phyloP scores from a whole-genome alignment of 2,888 invertebrate species.

The Caenorhabditis sp. region DNA sequence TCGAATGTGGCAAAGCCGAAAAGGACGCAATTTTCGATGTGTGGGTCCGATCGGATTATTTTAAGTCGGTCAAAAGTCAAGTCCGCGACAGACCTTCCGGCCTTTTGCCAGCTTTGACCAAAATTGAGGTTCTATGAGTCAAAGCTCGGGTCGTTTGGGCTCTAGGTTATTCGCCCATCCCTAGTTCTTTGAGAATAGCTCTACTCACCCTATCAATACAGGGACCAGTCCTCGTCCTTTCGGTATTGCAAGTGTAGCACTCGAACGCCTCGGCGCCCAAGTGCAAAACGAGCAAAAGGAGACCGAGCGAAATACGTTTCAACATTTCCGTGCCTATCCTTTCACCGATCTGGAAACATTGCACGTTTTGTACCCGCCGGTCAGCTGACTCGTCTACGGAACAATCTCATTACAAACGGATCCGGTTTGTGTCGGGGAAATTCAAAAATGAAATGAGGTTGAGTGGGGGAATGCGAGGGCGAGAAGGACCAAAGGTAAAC shows the following conservation, averaged over 20 bases:
- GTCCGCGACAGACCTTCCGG: too few relatives aligned
- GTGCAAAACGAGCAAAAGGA: constrained; percentile 9
- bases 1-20: too few relatives aligned
- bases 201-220: constrained; percentile 70
- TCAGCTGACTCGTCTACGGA: constrained; percentile 6
- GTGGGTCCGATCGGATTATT: too few relatives aligned
- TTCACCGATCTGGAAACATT: neutral
- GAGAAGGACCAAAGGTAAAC: too few relatives aligned
- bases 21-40: too few relatives aligned
- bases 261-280: constrained; percentile 63
- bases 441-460: neutral
- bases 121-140: too few relatives aligned
- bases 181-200: neutral
- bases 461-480: too few relatives aligned
- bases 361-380: neutral
- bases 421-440: neutral
- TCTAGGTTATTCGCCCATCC: neutral
- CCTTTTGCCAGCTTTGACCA: too few relatives aligned
- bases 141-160: too few relatives aligned
- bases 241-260: constrained; percentile 73
- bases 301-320: too few relatives aligned
- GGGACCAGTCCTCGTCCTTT: constrained; percentile 37
- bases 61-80: too few relatives aligned
- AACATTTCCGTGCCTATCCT: too few relatives aligned
- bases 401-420: neutral